Base-by-base conservation (phyloP, 1,140 invertebrate genomes). In the Leptoteleia sp. region DNA sequence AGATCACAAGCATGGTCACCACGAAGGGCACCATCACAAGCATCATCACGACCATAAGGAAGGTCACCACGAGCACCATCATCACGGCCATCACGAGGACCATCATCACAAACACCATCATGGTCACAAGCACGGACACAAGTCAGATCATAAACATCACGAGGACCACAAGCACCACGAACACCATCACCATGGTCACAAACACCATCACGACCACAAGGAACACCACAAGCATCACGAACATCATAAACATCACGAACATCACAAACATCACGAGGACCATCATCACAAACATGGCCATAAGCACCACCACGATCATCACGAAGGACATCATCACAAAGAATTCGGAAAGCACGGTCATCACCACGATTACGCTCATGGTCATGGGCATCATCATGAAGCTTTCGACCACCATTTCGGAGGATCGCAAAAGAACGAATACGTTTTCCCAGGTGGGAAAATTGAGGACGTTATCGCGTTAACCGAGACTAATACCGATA, bases 11-110 rank as follows among this genome's bases (percentile, higher is more conserved):
- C 82, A 85, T 25, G 70, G 76, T 0, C 84, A 86, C 16, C 86
- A 88, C 31, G 78, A 77, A 0, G 84, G 82, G 84, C n/a, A 87
- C 31, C 17, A 17, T 37, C 76, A 86, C 19, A 76, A 84, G 4
- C 84, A 87, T 25, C 70, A 85, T 16, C 82, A 86, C 13, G 79
- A 80, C 7, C 85, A 87, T 35, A 75, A 85, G n/a, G 82, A 84
- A 22, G 62, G 76, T 4, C 85, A 86, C 16, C 71, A 85, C 0
- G 59, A 87, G 4, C 80, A 85, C 0, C 85, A 87, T 47, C 80
- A 85, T 15, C 85, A 87, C 19, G 64, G 65, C 0, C 85, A 87
- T 35, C 82, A 83, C 22, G 76, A 76, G 70, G 55, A 48, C 0
- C 84, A 87, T 16, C 40, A 82, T 1, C 85, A 87, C 68, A 75